A percentile compares a stretch with the other conserved stretches of the same genome.
phyloP scores from a whole-genome alignment of 1,140 invertebrate genomes.

The Mercenaria mercenaria region DNA sequence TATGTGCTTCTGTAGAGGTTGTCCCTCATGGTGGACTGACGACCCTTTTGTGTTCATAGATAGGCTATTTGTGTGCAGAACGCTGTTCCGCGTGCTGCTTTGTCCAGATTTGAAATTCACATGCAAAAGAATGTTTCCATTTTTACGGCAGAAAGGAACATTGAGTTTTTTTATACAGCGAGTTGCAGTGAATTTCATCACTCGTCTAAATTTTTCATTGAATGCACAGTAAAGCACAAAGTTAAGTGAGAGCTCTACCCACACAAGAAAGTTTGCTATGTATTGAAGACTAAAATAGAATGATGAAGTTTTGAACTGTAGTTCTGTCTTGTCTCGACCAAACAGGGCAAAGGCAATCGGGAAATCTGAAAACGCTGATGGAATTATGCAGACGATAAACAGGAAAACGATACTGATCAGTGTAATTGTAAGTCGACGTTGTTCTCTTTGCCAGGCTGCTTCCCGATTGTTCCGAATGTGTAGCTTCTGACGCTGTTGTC shows the following conservation, averaged over 20 bases:
- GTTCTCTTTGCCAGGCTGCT: conserved; percentile 78
- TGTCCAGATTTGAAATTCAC: conserved; percentile 72
- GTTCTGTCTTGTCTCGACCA: conserved; percentile 61
- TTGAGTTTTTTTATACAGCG: conserved; percentile 67
- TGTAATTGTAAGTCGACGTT: conserved; percentile 79
- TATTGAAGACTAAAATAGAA: conserved; percentile 73
- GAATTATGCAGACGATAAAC: conserved; percentile 82
- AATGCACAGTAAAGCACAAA: conserved; percentile 82
- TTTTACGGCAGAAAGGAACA: conserved; percentile 58
- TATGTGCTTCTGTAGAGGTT: conserved; percentile 38
- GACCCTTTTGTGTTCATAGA: conserved; percentile 69
- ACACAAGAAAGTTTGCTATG: conserved; percentile 77
- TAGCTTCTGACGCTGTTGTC: conserved; percentile 71
- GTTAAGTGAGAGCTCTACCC: conserved; percentile 81
- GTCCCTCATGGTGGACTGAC: conserved; percentile 43
- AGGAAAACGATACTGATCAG: conserved; percentile 82
- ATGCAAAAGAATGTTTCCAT: conserved; percentile 55
- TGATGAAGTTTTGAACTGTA: conserved; percentile 66
- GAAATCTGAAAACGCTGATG: conserved; percentile 79
- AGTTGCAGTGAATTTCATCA: conserved; percentile 71
- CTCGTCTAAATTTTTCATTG: conserved; percentile 80
- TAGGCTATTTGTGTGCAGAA: conserved; percentile 72
- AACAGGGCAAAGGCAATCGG: conserved; percentile 79
- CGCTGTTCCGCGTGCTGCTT: conserved; percentile 70
- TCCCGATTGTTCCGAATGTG: conserved; percentile 78